Percentiles rank a stretch among this genome's conserved stretches.
Evolutionary conservation across 2,888 invertebrate species (phyloP).

Genomic region (Spodoptera exigua): DNA sequence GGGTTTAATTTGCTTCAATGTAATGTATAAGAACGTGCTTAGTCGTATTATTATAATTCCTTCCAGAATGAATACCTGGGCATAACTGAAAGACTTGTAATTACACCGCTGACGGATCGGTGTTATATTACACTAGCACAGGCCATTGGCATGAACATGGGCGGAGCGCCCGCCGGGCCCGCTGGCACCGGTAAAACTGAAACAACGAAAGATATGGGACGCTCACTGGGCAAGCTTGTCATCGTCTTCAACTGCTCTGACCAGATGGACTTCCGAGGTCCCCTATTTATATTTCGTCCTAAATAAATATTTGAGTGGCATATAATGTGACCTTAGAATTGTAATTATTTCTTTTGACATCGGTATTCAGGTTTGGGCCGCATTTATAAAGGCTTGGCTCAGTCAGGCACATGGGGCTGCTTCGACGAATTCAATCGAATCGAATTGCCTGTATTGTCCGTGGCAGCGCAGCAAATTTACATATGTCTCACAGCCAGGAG

Average conservation of each 20-base stretch:
- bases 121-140: conserved; percentile 97
- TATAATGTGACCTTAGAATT: too few species aligned
- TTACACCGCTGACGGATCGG: conserved; percentile 96
- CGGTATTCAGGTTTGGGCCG: conserved; percentile 87
- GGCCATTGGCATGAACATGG: conserved; percentile 96
- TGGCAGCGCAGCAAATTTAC: conserved; percentile 97
- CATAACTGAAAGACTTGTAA: conserved; percentile 95
- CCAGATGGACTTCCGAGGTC: conserved; percentile 97
- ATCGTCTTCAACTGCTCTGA: conserved; percentile 98
- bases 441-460: conserved; percentile 96
- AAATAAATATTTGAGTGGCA: too few species aligned
- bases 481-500: conserved; percentile 91
- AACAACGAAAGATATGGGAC: conserved; percentile 97
- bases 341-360: too few species aligned
- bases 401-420: conserved; percentile 97
- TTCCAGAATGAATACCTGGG: conserved; percentile 95
- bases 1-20: neutral
- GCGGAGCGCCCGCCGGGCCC: conserved; percentile 97
- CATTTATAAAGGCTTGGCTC: conserved; percentile 94
- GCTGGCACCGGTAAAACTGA: conserved; percentile 98
- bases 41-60: neutral
- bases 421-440: conserved; percentile 98
- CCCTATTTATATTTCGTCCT: too few species aligned
- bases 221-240: conserved; percentile 96
- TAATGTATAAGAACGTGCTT: neutral